Evolutionary conservation across 2,113 vertebrate species (phyloP).

Genomic region (Epinephelus cyanopodus): DNA sequence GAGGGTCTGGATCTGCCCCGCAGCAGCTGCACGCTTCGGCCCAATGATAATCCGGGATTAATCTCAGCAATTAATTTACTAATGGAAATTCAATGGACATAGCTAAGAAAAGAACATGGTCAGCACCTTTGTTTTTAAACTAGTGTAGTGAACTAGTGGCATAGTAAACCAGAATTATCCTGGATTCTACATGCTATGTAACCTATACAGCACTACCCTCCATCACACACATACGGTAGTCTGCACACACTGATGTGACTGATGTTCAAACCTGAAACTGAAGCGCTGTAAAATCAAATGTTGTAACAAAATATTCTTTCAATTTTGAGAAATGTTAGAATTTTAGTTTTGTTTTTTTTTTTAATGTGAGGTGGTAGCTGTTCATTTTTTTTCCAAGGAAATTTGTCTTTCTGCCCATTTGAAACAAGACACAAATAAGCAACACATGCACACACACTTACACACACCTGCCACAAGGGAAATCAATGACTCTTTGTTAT

Average conservation of each 20-base stretch:
- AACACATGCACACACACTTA: not conserved
- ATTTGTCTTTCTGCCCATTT: not conserved
- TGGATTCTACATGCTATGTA: not conserved
- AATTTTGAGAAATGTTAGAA: not conserved
- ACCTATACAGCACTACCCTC: not conserved
- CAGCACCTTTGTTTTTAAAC: too few species aligned
- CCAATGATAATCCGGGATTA: not conserved
- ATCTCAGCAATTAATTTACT: not conserved
- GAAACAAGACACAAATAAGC: conserved; percentile 2
- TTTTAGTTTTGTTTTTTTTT: not conserved
- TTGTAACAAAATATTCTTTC: not conserved
- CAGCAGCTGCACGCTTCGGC: not conserved
- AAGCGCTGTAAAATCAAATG: not conserved
- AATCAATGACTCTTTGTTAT: conserved; percentile 72
- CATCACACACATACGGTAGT: not conserved
- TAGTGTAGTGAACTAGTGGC: too few species aligned
- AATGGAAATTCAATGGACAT: not conserved
- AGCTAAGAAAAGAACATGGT: too few species aligned
- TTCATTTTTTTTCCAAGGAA: not conserved
- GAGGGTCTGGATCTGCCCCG: not conserved
- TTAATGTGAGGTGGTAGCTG: not conserved
- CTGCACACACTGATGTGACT: too few species aligned
- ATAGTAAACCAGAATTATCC: not conserved
- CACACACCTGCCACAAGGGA: conserved; percentile 57
- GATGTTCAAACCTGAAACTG: too few species aligned